Evolutionary conservation across 2,113 vertebrate genomes (phyloP).

Genomic region (Tenrec ecaudatus): DNA sequence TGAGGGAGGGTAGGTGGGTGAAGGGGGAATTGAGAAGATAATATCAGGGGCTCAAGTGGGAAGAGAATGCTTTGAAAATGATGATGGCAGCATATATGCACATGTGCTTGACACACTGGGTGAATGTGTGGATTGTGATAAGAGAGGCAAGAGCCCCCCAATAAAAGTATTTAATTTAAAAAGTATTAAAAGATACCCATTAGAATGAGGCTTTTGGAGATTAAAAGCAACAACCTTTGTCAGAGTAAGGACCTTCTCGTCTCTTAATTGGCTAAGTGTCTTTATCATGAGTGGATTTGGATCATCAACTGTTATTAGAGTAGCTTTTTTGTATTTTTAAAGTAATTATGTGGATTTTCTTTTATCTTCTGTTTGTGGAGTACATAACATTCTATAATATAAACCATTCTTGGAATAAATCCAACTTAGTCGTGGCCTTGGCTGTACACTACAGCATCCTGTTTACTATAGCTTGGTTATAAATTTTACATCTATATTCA

Average conservation of each 20-base stretch:
- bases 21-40: too few relatives aligned
- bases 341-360: background rate
- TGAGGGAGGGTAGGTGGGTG: too few relatives aligned
- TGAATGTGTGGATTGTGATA: too few relatives aligned
- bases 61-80: too few relatives aligned
- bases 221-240: background rate
- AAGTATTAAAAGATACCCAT: background rate
- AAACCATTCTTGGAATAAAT: constrained; percentile 2
- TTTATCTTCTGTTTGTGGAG: background rate
- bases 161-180: too few relatives aligned
- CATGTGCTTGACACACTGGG: too few relatives aligned
- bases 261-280: background rate
- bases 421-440: background rate
- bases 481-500: background rate
- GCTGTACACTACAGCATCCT: background rate
- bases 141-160: too few relatives aligned
- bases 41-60: too few relatives aligned
- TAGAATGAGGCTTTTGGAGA: background rate
- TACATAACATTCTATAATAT: constrained; percentile 1
- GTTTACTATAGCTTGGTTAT: too few relatives aligned
- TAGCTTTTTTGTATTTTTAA: constrained; percentile 7
- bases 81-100: too few relatives aligned
- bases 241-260: background rate
- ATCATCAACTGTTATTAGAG: background rate
- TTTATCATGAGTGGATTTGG: background rate